Base-by-base conservation (phyloP, 2,888 invertebrate species). In the Drosophila prolongata region DNA sequence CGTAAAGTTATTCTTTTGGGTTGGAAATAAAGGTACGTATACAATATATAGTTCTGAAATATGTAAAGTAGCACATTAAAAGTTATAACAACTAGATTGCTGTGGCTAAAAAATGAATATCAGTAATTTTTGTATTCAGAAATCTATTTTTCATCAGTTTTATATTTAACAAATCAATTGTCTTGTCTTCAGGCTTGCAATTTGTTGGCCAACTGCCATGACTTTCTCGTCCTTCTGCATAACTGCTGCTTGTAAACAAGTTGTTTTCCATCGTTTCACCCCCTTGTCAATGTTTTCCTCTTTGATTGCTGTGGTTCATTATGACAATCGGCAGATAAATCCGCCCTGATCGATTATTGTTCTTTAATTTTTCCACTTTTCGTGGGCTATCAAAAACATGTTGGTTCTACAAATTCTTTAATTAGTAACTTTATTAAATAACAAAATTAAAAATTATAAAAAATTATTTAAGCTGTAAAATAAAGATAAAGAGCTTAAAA, bases 141-240 rank as follows among this genome's bases (percentile, higher is more conserved):
- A 46, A 46, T 6, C 11, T 4, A 16, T 10, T 44, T 44, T 6
- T 13, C 14, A 14, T 11, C 27, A 30, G 27, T 43, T 19, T 11
- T 19, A 14, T 6, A 30, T 2, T 8, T 27, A 8, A n/a, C 1
- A 19, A 13, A 19, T n/a, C 24, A 27, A 53, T 19, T 55, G 44
- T 44, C 14, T 30, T 34, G 6, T 11, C 49, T 35, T 16, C 16
- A 16, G 34, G 16, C 11, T 35, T 47, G 16, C 16, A 60, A 65
- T 65, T 65, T 53, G 47, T 40, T 60, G 53, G 40, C 60, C 47
- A 47, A 47, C 34, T 60, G 65, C 53, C 60, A 65, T n/a, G 53
- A 40, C 27, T 16, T 49, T 49, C 35, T 13, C 11, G 35, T 35
- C 27, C 10, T 24, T 11, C n/a, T 11, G n/a, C 40, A 38, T 10